Evolutionary conservation across 2,888 invertebrate genomes (phyloP), one percentile per base, ranked within the genome.

Genomic region (Desoria tigrina): DNA sequence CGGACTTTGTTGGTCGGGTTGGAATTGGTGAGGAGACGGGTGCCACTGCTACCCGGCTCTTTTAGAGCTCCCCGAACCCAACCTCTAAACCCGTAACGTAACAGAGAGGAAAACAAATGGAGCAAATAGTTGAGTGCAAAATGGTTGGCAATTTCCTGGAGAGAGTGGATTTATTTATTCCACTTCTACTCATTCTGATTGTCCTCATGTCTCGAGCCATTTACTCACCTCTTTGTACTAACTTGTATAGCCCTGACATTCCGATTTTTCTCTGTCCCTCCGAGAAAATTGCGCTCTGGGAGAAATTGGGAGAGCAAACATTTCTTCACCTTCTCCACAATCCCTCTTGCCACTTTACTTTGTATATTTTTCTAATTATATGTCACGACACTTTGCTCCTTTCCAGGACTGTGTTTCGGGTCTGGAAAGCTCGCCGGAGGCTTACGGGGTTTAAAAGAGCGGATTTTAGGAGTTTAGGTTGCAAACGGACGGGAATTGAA

Each of bases 121-220:
- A 57, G 61, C 55, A 61, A 65, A 65, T 55, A 65, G 51, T 54
- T 57, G 32, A 50, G 65, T 60, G 60, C 55, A 72, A 74, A 67
- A 67, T 68, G 66, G 69, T 58, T 66, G 61, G 69, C 68, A 70
- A 73, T 67, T 71, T 71, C 71, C 71, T 68, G 16, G 18, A 45
- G 57, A 45, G 57, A 57, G 45, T 58, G 42, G 42, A 58, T 58
- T 58, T 58, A 58, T 58, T 58, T 26, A 42, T 39, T 58, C 39
- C n/a, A 42, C 7, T 68, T 68, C 64, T 69, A 51, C 51, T 58
- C 49, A 42, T 58, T 58, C 45, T 14, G n/a, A 58, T 58, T 37
- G 58, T 68, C 69, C 58, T 64, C 55, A 59, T 68, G 65, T 65
- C 71, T 63, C 64, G 66, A 64, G 66, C 61, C 68, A 66, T 71